Evolutionary conservation across 2,797 vertebrate genomes (phyloP), one percentile per base, ranked within the genome.

Genomic region (Sebastolobus altivelis): DNA sequence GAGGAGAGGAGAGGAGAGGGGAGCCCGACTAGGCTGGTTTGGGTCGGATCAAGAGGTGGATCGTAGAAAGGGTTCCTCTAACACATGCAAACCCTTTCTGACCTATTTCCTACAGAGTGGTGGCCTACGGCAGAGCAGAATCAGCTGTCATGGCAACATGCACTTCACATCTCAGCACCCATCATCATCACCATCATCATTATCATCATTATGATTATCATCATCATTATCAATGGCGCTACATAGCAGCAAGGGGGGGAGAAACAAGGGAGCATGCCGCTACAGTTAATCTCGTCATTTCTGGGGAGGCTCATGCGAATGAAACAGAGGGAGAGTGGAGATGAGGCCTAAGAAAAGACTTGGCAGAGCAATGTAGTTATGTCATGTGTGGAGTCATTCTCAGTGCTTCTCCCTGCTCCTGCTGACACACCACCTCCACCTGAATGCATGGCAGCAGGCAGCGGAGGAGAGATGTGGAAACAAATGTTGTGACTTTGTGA

Each of bases 121-220:
- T 52, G 75, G 63, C 68, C 78, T 62, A 67, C 62, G 72, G 77
- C 68, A 80, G 85, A 93, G 85, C 82, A 79, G 62, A 86, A 91
- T 90, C 90, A 90, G 81, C 87, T 81, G 84, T 87, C 90, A 90
- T 88, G 79, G 89, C 85, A 91, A 92, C 93, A 93, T 94, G 90
- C 93, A 88, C 85, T 85, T 88, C 87, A 84, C 76, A 91, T 88
- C 76, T 65, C 84, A 89, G 79, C 84, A 89, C 65, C 79, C 84
- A 86, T 87, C 83, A 90, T 85, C 86, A 84, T 83, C 69, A 88
- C 31, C 74, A 83, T 65, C 67, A 86, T 81, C n/a, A 82, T 71
- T 22, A 86, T 63, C 22, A 80, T 77, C 33, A 86, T 80, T 37
- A 85, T 76, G 10, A 89, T 88, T 37, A 90, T 75, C 37, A 88